Evolutionary conservation across 1,140 invertebrate species (phyloP).

Genomic region (Panagrolaimus sp.): DNA sequence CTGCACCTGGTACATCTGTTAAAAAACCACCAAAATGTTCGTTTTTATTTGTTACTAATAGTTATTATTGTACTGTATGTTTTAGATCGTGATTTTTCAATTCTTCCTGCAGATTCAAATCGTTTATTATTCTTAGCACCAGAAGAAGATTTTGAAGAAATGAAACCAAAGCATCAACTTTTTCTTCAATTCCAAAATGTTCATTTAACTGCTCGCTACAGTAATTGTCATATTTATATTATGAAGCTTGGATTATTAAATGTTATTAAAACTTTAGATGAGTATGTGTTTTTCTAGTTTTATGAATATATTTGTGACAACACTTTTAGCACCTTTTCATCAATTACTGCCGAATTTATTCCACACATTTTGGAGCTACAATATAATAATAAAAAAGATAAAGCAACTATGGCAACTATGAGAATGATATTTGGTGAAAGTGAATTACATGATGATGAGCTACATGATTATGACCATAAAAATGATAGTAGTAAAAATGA

Average conservation of each 20-base stretch:
- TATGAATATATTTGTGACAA: neutral
- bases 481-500: neutral
- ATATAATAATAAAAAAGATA: slow-evolving; percentile 4
- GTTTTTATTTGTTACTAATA: neutral
- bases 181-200: slow-evolving; percentile 24
- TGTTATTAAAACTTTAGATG: slow-evolving; percentile 25
- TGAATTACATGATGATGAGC: neutral
- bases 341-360: slow-evolving; percentile 44
- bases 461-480: neutral
- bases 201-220: slow-evolving; percentile 33
- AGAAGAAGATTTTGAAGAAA: slow-evolving; percentile 41
- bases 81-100: neutral
- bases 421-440: neutral
- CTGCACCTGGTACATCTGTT: slow-evolving; percentile 25
- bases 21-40: neutral
- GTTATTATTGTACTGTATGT: neutral
- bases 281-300: slow-evolving; percentile 18
- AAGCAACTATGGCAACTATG: neutral
- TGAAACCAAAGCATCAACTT: slow-evolving; percentile 10
- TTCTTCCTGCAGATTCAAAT: slow-evolving; percentile 10
- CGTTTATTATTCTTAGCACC: slow-evolving; percentile 36
- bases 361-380: slow-evolving; percentile 29
- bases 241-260: slow-evolving; percentile 27
- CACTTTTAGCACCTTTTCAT: slow-evolving; percentile 32
- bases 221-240: slow-evolving; percentile 41